Base-by-base conservation (phyloP, 2,113 vertebrate species). In the Chionomys nivalis region DNA sequence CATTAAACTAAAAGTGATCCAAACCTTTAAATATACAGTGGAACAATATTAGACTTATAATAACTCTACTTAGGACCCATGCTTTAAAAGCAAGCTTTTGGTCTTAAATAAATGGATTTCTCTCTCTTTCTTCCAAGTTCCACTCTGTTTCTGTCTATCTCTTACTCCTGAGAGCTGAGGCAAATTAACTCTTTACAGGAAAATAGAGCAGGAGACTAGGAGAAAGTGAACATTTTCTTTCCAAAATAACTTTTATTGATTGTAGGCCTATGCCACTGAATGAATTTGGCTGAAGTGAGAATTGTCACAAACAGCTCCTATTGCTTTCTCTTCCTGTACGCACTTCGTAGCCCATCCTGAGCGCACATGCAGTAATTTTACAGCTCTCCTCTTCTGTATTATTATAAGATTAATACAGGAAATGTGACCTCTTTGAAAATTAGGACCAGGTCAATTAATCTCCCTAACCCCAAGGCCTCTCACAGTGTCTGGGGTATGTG, bases 1-100 rank as follows among this genome's bases (percentile, higher is more conserved):
- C 93, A 91, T 95, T 96, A 96, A 96, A 94, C 87, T 94, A 91
- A 95, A 96, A 96, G 49, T 94, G 75, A 96, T 96, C 68, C 90
- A 96, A 96, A 94, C 65, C 33, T 97, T 96, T 94, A 96, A 55
- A 91, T 96, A 88, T 66, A 96, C 4, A 89, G 13, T 58, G 66
- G 36, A 92, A 91, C 39, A 96, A 96, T 91, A 94, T 90, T 92
- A 93, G 75, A 88, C 42, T 66, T 91, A 76, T 94, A 95, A 96
- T 91, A 98, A 90, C 42, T 93, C 78, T 87, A 81, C 55, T 78
- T 33, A 76, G 70, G 75, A 14, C 70, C 58, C 19, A 8, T 42
- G 11, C 42, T 76, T 96, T 96, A 66, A 95, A 97, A 96, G 52
- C 73, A 94, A 52, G 55, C 31, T 79, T 96, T 91, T 42, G 23